phyloP scores from a whole-genome alignment of 2,113 vertebrate genomes.

The Petromus typicus region DNA sequence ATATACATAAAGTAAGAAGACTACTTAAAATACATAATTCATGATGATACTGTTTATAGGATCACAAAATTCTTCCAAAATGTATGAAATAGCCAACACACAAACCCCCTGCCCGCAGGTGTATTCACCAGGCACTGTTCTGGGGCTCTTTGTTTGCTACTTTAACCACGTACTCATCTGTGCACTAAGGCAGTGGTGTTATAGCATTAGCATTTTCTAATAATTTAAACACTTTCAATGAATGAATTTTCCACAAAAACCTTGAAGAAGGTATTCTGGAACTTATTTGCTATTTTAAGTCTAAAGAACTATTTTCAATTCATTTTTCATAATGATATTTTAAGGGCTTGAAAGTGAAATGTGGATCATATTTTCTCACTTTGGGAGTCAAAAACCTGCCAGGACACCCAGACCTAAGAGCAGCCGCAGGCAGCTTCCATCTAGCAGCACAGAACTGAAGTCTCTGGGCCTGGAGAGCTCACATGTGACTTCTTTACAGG shows the following conservation, averaged over 20 bases:
- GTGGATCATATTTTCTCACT: not conserved
- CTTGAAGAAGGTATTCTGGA: not conserved
- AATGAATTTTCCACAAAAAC: not conserved
- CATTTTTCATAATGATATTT: not conserved
- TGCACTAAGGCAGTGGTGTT: not conserved
- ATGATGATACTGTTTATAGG: not conserved
- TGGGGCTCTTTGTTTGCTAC: not conserved
- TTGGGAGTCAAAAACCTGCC: not conserved
- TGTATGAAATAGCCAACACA: not conserved
- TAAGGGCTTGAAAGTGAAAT: not conserved
- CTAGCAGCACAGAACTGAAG: not conserved
- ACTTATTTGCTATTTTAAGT: not conserved
- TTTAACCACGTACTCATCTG: not conserved
- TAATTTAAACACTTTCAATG: constrained; percentile 7
- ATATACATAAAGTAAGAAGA: not conserved
- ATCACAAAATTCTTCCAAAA: not conserved
- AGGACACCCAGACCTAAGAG: not conserved
- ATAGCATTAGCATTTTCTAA: not conserved
- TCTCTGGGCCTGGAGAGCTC: not conserved
- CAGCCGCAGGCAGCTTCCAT: not conserved
- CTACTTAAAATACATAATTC: not conserved
- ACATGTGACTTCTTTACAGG: not conserved
- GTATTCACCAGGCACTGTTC: not conserved
- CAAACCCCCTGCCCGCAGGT: not conserved
- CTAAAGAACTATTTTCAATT: not conserved